Conservation (phyloP, 2,797 vertebrate genomes). For the Ctenosaura bakeri region DNA sequence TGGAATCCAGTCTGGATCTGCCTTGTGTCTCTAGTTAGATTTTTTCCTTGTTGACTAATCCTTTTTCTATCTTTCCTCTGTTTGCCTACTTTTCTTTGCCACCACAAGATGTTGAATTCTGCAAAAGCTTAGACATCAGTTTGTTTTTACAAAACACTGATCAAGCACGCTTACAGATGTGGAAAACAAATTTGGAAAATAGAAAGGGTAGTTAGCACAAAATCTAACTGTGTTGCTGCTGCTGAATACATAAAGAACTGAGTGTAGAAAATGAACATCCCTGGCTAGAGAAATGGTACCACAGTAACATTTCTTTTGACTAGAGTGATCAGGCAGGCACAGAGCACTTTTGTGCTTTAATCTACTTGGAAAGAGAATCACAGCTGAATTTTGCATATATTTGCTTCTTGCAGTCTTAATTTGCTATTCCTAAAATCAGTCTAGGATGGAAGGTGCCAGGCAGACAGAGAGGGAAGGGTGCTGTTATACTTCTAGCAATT, state of each 20-base stretch:
- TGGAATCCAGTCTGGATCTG: too few relatives aligned
- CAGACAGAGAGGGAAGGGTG: constrained; percentile 8
- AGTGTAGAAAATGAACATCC: background rate
- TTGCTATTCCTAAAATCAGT: background rate
- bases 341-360: background rate
- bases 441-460: constrained; percentile 44
- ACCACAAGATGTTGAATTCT: background rate
- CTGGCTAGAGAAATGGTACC: background rate
- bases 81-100: background rate
- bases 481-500: background rate
- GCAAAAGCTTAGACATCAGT: background rate
- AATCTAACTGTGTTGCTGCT: background rate
- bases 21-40: background rate
- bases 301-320: background rate
- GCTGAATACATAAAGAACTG: background rate
- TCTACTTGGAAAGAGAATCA: background rate
- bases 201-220: background rate
- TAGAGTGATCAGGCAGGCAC: background rate
- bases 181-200: background rate
- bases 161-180: background rate
- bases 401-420: constrained; percentile 7
- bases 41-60: background rate
- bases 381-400: background rate
- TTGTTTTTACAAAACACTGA: background rate
- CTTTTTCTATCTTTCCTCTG: background rate